Percentiles rank a stretch among this genome's conserved stretches.
Conservation (phyloP, 2,888 invertebrate genomes). For the Drosophila prostipennis region DNA sequence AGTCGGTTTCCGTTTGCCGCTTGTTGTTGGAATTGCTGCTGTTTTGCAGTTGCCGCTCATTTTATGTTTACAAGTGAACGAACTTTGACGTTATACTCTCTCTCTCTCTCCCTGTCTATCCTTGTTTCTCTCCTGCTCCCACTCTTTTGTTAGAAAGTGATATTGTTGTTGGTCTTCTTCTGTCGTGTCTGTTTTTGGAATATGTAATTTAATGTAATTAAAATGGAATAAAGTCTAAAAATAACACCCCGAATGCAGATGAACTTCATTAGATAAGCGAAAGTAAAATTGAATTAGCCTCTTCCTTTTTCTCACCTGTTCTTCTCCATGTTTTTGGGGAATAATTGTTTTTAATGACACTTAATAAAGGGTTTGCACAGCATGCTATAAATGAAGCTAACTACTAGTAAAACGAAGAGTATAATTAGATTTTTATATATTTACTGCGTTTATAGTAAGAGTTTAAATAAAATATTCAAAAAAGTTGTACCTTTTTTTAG, state of each 20-base stretch:
- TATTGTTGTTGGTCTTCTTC: conserved; percentile 44
- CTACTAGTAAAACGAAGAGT: neutral
- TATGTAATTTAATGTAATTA: conserved; percentile 69
- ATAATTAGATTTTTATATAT: neutral
- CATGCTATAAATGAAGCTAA: neutral
- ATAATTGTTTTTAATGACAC: conserved; percentile 34
- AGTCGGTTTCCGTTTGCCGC: conserved; percentile 39
- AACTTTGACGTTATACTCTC: conserved; percentile 64
- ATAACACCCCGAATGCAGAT: conserved; percentile 35
- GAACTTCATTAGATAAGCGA: conserved; percentile 46
- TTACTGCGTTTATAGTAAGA: no score
- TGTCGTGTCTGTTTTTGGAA: conserved; percentile 46
- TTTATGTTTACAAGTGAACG: conserved; percentile 76
- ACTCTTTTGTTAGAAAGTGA: conserved; percentile 58
- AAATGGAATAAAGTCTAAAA: conserved; percentile 54
- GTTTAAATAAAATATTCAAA: no score
- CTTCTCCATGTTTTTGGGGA: conserved; percentile 1
- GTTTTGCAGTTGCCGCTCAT: conserved; percentile 53
- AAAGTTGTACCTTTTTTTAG: no score
- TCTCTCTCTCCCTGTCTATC: conserved; percentile 4
- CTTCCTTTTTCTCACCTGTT: conserved; percentile 13
- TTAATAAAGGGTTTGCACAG: conserved; percentile 27
- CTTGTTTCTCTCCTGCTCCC: conserved; percentile 1
- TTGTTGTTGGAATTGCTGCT: conserved; percentile 33
- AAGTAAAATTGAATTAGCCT: conserved; percentile 62